phyloP scores from a whole-genome alignment of 1,140 invertebrate genomes.

The Drosophila funebris region DNA sequence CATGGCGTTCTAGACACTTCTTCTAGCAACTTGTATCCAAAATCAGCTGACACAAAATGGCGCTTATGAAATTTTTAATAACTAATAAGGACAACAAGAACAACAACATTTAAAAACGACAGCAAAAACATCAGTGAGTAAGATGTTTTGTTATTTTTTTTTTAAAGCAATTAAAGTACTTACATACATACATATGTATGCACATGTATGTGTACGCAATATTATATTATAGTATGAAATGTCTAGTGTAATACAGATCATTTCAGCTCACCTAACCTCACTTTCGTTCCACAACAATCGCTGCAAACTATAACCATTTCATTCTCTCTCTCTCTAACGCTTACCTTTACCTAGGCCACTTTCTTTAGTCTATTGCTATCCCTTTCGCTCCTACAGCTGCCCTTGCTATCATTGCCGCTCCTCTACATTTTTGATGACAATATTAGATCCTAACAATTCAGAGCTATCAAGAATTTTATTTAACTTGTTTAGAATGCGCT shows the following conservation, averaged over 20 bases:
- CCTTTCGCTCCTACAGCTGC: neutral
- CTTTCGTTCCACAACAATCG: neutral
- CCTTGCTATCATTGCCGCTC: conserved; percentile 11
- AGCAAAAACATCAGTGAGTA: conserved; percentile 29
- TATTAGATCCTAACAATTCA: conserved; percentile 74
- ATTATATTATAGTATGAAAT: neutral
- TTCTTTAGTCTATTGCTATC: neutral
- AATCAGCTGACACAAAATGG: conserved; percentile 68
- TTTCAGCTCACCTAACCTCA: neutral
- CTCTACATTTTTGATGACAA: conserved; percentile 72
- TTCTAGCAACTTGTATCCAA: conserved; percentile 13
- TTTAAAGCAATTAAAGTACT: conserved; percentile 23
- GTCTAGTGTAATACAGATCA: neutral
- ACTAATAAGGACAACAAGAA: conserved; percentile 25
- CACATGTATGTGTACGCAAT: neutral
- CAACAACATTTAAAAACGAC: neutral
- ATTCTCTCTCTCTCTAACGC: neutral
- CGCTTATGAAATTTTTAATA: conserved; percentile 68
- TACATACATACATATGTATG: too few relatives aligned
- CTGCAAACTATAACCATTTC: neutral
- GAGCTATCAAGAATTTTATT: conserved; percentile 10
- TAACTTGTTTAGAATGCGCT: conserved; percentile 35
- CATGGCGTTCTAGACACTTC: conserved; percentile 83
- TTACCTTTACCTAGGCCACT: too few relatives aligned
- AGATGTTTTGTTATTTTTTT: conserved; percentile 41